Evolutionary conservation across 2,113 vertebrate genomes (phyloP).

Genomic region (Synchiropus splendidus): DNA sequence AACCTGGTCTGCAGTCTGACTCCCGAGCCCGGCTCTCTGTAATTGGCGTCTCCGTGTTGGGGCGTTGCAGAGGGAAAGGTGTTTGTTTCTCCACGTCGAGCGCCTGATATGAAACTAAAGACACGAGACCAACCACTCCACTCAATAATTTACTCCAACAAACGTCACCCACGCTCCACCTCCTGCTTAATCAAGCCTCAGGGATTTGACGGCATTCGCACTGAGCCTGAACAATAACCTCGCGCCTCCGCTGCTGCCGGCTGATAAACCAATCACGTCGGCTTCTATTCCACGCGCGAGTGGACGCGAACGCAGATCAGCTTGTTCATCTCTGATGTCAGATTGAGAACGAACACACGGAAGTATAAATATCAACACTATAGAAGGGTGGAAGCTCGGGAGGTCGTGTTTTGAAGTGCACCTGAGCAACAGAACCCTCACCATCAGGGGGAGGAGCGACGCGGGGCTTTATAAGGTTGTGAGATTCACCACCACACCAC

Average conservation of each 20-base stretch:
- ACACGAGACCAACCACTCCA: conserved; percentile 27
- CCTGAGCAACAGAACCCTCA: too few species aligned
- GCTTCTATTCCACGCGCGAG: too few species aligned
- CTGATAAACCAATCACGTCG: too few species aligned
- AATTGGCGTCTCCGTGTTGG: conserved; percentile 14
- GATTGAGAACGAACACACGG: neutral
- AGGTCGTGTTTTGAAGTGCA: too few species aligned
- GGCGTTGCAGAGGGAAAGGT: conserved; percentile 2
- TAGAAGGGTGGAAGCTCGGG: too few species aligned
- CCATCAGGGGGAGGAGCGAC: too few species aligned
- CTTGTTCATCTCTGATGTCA: neutral
- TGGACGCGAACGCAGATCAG: conserved; percentile 6
- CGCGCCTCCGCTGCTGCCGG: conserved; percentile 3
- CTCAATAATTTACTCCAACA: conserved; percentile 38
- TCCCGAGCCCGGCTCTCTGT: conserved; percentile 22
- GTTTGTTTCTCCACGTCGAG: conserved; percentile 26
- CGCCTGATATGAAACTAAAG: conserved; percentile 22
- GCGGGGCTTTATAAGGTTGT: too few species aligned
- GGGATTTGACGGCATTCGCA: conserved; percentile 32
- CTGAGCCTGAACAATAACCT: conserved; percentile 12
- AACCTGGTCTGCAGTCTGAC: conserved; percentile 34
- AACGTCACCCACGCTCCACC: conserved; percentile 32
- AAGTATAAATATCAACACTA: too few species aligned
- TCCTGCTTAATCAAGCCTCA: conserved; percentile 40
- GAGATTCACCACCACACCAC: too few species aligned